A percentile compares a stretch with the other conserved stretches of the same genome.
These are phyloP conservation scores for Zaprionus camerounensis DNA, from an alignment of 1,140 invertebrate genomes.

Conservation along the genomic window DNA sequence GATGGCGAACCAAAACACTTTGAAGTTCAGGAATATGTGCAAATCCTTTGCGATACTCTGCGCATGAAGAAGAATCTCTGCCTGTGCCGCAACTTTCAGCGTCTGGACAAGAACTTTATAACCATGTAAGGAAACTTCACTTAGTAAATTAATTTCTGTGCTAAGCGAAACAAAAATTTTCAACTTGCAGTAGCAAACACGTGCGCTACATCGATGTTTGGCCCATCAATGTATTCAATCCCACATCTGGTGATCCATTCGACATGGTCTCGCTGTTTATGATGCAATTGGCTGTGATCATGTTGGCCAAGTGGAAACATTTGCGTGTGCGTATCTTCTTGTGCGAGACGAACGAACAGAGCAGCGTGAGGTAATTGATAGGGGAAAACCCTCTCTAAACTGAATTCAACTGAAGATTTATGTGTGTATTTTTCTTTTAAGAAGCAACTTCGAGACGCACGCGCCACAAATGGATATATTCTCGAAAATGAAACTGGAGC, in stretches of 20 bases:
- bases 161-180: background rate
- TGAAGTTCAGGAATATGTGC: conserved; percentile 91
- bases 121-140: conserved; percentile 85
- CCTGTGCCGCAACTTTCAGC: conserved; percentile 95
- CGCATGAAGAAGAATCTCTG: conserved; percentile 98
- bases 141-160: background rate
- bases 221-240: conserved; percentile 95
- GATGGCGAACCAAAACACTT: conserved; percentile 74
- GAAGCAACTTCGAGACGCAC: conserved; percentile 83
- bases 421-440: background rate
- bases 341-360: conserved; percentile 86
- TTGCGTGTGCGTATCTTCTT: conserved; percentile 93
- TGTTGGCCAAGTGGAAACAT: conserved; percentile 93
- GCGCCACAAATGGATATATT: conserved; percentile 83
- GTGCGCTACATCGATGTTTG: conserved; percentile 97
- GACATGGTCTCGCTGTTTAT: conserved; percentile 96
- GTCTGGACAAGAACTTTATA: conserved; percentile 90
- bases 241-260: conserved; percentile 90
- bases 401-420: background rate
- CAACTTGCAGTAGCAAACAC: conserved; percentile 85
- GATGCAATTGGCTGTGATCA: conserved; percentile 98
- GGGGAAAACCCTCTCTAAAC: background rate
- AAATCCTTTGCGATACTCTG: conserved; percentile 93
- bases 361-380: conserved; percentile 46
- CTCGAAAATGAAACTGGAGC: conserved; percentile 86